Percentiles rank a stretch among this genome's conserved stretches.
These are phyloP conservation scores for Sprattus sprattus DNA, from an alignment of 2,113 vertebrate species.

Conservation along the genomic window DNA sequence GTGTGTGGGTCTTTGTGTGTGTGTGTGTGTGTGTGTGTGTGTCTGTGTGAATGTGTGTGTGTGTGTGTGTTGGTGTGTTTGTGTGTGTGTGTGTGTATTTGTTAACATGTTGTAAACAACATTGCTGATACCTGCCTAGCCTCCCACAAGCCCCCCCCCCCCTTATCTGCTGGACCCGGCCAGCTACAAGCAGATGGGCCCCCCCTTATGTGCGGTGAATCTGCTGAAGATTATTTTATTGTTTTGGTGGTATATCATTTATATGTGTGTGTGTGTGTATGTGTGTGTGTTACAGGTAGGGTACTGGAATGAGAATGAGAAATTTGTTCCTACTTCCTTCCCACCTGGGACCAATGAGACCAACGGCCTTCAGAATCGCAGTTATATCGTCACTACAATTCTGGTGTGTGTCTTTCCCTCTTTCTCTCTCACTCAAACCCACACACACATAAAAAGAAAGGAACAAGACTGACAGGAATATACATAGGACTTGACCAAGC, in stretches of 20 bases:
- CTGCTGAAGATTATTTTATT: too few species aligned
- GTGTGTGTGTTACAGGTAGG: conserved; percentile 78
- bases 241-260: too few species aligned
- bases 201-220: too few species aligned
- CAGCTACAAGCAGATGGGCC: too few species aligned
- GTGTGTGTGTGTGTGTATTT: too few species aligned
- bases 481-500: too few species aligned
- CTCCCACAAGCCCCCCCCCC: too few species aligned
- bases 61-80: background rate
- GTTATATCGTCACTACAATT: conserved; percentile 97
- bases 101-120: too few species aligned
- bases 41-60: background rate
- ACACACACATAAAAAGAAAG: background rate
- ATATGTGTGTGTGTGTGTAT: too few species aligned
- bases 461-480: too few species aligned
- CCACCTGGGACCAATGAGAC: conserved; percentile 83
- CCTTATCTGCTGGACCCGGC: too few species aligned
- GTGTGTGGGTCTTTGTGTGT: background rate
- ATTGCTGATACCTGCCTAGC: too few species aligned
- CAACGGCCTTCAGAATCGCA: conserved; percentile 88
- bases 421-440: background rate
- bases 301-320: conserved; percentile 98
- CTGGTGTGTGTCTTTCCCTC: conserved; percentile 76
- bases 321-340: conserved; percentile 85
- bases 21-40: conserved; percentile 4